Percentiles rank a stretch among this genome's conserved stretches.
Evolutionary conservation across 2,113 vertebrate species (phyloP).

Genomic region (Synchiropus splendidus): DNA sequence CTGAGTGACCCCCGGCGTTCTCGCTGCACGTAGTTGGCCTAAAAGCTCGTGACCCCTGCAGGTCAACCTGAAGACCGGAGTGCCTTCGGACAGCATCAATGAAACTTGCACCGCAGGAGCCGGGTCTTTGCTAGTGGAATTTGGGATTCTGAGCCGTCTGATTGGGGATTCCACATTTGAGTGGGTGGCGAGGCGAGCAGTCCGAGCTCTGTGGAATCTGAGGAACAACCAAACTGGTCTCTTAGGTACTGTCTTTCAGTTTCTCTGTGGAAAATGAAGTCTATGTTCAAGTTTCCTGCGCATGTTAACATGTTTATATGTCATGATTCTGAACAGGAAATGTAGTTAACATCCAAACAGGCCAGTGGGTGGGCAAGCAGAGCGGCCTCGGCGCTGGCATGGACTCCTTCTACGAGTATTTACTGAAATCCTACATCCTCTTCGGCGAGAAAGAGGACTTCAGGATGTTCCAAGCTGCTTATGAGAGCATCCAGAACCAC

Average conservation of each 20-base stretch:
- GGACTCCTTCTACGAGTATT: slow-evolving; percentile 96
- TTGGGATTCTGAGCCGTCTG: slow-evolving; percentile 92
- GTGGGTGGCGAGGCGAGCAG: slow-evolving; percentile 90
- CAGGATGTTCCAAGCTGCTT: slow-evolving; percentile 87
- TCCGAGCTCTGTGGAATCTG: slow-evolving; percentile 88
- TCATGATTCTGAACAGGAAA: slow-evolving; percentile 69
- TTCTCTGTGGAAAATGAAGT: background rate
- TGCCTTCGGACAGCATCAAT: slow-evolving; percentile 84
- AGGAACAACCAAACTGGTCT: slow-evolving; percentile 89
- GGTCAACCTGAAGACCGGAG: slow-evolving; percentile 92
- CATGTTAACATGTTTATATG: slow-evolving; percentile 1
- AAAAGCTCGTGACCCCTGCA: slow-evolving; percentile 29
- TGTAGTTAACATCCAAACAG: slow-evolving; percentile 95
- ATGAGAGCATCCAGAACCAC: slow-evolving; percentile 88
- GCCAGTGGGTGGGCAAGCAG: slow-evolving; percentile 93
- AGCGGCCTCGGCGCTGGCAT: slow-evolving; percentile 94
- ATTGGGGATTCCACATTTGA: slow-evolving; percentile 94
- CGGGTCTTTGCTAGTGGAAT: slow-evolving; percentile 90
- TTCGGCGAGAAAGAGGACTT: slow-evolving; percentile 94
- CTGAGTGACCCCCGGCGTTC: background rate
- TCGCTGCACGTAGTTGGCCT: too few relatives aligned
- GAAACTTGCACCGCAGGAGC: slow-evolving; percentile 95
- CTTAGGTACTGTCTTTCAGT: slow-evolving; percentile 64
- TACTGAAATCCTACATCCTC: slow-evolving; percentile 95
- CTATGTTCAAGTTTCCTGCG: background rate